Evolutionary conservation across 2,113 vertebrate genomes (phyloP), one percentile per base, ranked within the genome.

Genomic region (Gymnogyps californianus): DNA sequence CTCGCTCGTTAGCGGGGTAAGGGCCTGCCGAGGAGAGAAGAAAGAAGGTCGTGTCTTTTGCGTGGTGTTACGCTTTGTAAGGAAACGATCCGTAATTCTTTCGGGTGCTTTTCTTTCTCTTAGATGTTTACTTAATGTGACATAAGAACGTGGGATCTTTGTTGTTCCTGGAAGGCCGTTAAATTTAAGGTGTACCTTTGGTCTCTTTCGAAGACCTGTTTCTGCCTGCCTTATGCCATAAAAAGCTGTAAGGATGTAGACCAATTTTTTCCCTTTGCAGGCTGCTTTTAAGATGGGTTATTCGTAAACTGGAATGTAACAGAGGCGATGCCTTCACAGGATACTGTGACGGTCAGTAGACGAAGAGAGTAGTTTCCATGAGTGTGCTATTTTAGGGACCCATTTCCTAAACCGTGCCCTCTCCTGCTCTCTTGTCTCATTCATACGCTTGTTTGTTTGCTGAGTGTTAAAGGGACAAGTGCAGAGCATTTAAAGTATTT

Each of bases 11-110:
- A 3, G n/a, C 1, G 36, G 32, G 36, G 32, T 19, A 1, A 25
- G 24, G 52, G 17, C 54, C 47, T 21, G 58, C 29, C 3, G 22
- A 10, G 57, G 14, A 18, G 31, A 7, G 12, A 4, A 13, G 2
- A 25, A 22, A 22, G 18, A 4, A 11, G 42, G 14, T 55, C 25
- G 1, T 15, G 42, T 5, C 21, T 36, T 34, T 6, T 9, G 64
- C 13, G 8, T 2, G 42, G 42, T 5, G 18, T 5, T 10, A 1
- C 6, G 44, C 2, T 28, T 9, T 38, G 46, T 13, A 8, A 31
- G n/a, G n/a, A 21, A 36, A 21, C 28, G 0, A 2, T 10, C 13
- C 2, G 61, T 7, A 19, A 8, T 36, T 47, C 8, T 21, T 51
- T 19, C 40, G 9, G 40, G 6, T 31, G 38, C 26, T 58, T 28